Conservation (phyloP, 2,888 invertebrate genomes). For the Protonemura montana region DNA sequence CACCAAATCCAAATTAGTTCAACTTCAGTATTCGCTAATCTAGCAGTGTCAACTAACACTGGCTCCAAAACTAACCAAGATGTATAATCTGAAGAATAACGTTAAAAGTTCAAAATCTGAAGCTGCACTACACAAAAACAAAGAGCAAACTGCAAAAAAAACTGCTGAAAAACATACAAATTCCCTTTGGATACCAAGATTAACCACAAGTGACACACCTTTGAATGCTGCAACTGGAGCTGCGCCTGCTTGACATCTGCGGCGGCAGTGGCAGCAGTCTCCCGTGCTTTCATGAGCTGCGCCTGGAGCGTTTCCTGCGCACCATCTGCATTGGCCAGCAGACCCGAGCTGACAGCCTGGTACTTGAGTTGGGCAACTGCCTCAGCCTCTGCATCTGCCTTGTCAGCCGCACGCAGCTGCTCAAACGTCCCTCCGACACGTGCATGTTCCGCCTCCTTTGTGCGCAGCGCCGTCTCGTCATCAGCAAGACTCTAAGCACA, state of each 20-base stretch:
- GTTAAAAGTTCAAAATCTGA: no score
- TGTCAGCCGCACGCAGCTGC: slow-evolving; percentile 71
- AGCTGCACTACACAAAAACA: no score
- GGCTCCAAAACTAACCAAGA: no score
- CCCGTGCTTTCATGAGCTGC: slow-evolving; percentile 78
- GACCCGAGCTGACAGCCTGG: slow-evolving; percentile 85
- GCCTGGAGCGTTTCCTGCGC: slow-evolving; percentile 82
- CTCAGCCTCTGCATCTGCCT: slow-evolving; percentile 71
- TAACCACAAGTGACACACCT: not conserved
- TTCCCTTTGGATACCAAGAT: no score
- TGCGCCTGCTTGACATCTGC: slow-evolving; percentile 80
- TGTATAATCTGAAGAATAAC: no score
- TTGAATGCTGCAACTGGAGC: slow-evolving; percentile 74
- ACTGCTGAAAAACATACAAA: no score
- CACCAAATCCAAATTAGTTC: no score
- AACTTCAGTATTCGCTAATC: no score
- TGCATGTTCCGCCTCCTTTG: slow-evolving; percentile 68
- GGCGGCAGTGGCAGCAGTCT: slow-evolving; percentile 76
- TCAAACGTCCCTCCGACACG: slow-evolving; percentile 72
- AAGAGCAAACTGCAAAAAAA: no score
- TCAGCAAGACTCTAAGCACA: slow-evolving; percentile 46
- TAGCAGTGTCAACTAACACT: no score
- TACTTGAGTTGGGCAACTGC: slow-evolving; percentile 78
- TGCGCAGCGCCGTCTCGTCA: slow-evolving; percentile 67
- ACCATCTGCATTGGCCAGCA: slow-evolving; percentile 79